Evolutionary conservation across 2,113 vertebrate genomes (phyloP).

Genomic region (Pygoscelis antarcticus): DNA sequence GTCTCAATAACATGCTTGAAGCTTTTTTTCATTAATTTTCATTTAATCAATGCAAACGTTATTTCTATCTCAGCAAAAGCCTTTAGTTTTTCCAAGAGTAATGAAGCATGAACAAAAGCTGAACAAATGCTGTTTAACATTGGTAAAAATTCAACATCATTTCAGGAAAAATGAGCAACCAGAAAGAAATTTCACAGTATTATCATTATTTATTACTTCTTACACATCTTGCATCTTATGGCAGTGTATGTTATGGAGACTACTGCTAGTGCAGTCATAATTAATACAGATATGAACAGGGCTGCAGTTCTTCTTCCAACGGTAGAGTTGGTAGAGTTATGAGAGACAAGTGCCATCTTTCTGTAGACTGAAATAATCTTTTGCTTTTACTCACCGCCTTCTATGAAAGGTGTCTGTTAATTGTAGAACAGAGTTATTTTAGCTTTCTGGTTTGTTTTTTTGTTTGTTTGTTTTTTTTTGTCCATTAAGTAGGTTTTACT

Average conservation of each 20-base stretch:
- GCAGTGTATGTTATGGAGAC: neutral
- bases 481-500: neutral
- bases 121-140: neutral
- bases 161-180: conserved; percentile 2
- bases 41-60: neutral
- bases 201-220: neutral
- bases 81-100: neutral
- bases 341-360: neutral
- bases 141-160: neutral
- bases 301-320: neutral
- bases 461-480: too few species aligned
- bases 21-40: neutral
- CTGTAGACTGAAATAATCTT: neutral
- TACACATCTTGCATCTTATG: neutral
- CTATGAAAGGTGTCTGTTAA: neutral
- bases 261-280: neutral
- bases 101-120: neutral
- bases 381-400: neutral
- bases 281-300: neutral
- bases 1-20: neutral
- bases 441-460: neutral
- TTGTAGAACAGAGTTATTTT: neutral
- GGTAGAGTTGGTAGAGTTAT: neutral
- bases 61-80: neutral
- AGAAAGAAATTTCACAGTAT: neutral